Evolutionary conservation across 2,113 vertebrate genomes (phyloP), one percentile per base, ranked within the genome.

Genomic region (Rutilus rutilus): DNA sequence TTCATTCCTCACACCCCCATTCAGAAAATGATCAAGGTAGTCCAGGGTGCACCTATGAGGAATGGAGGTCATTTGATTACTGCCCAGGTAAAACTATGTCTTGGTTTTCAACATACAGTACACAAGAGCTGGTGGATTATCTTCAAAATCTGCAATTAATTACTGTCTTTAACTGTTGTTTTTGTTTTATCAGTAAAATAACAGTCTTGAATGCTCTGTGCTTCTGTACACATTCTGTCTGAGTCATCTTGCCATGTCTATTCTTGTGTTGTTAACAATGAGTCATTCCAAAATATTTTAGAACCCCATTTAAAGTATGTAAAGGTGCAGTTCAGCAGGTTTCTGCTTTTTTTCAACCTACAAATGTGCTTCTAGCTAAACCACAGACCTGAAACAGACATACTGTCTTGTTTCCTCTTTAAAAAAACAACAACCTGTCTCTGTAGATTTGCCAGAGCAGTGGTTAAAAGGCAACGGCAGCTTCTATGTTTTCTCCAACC

Each of bases 401-500:
- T 39, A 2, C 57, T 12, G 10, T n/a, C 3, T 10, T 25, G 73
- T 21, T 81, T 81, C 39, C 78, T 80, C 59, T 64, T 19, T 10
- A 33, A 33, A 33, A 3, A 33, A n/a, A 33, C 5, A 12, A 15
- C 7, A 45, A 67, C 6, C 60, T 69, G 0, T 36, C 17, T 39
- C 17, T 17, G 8, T 76, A 81, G 69, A 82, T 57, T 25, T 39
- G 60, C 10, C 36, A 67, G 83, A 82, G 45, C 74, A 30, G 33
- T 57, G 83, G 64, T 27, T 82, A 6, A 78, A 85, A 23, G 78
- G 54, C 78, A 77, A 81, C 12, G 71, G 80, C 64, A 76, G 30
- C 36, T 42, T 85, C 33, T 87, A 85, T 23, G 39, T 87, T 69
- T 87, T 85, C 47, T 65, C 78, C 27, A 30, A 30, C 8, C 11